Conservation (phyloP, 64 coral and sea anemone genomes). For the Montipora efflorescens region DNA sequence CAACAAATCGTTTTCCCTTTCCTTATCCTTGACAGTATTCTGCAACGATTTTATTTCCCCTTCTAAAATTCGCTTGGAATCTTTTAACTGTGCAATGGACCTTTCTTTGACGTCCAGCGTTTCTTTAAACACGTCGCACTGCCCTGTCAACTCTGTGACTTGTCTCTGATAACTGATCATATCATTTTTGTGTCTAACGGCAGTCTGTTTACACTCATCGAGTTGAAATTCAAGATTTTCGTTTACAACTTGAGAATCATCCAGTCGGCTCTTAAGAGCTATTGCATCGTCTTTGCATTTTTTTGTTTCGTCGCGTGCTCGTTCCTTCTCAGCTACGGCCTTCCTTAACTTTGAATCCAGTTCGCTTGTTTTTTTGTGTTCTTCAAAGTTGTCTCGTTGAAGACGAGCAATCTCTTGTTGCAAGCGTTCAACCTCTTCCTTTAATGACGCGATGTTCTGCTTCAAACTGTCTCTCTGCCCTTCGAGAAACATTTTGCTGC, state of each 20-base stretch:
- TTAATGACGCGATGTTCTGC: conserved; percentile 56
- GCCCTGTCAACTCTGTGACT: conserved; percentile 39
- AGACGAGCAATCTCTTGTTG: conserved; percentile 63
- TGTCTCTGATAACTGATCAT: conserved; percentile 50
- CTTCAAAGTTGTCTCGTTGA: conserved; percentile 75
- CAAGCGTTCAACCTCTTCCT: conserved; percentile 73
- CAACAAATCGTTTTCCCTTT: conserved; percentile 68
- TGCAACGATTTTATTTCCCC: conserved; percentile 61
- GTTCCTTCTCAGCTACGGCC: conserved; percentile 23
- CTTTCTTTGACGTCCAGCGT: conserved; percentile 60
- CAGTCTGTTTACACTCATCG: conserved; percentile 67
- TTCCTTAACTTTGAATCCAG: conserved; percentile 70
- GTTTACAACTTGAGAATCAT: conserved; percentile 41
- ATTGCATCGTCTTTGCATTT: conserved; percentile 52
- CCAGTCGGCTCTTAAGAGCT: conserved; percentile 48
- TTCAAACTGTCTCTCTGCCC: conserved; percentile 78
- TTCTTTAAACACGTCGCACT: conserved; percentile 64
- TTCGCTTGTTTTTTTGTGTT: conserved; percentile 71
- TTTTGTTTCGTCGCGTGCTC: conserved; percentile 54
- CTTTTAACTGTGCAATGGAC: conserved; percentile 65
- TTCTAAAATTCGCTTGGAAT: conserved; percentile 48
- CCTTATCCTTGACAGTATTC: conserved; percentile 49
- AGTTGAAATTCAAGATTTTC: conserved; percentile 27
- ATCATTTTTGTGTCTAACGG: conserved; percentile 64
- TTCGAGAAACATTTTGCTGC: conserved; percentile 77